These are phyloP conservation scores for Drosophila fulvimacula DNA, from an alignment of 2,888 invertebrate species.

Conservation along the genomic window DNA sequence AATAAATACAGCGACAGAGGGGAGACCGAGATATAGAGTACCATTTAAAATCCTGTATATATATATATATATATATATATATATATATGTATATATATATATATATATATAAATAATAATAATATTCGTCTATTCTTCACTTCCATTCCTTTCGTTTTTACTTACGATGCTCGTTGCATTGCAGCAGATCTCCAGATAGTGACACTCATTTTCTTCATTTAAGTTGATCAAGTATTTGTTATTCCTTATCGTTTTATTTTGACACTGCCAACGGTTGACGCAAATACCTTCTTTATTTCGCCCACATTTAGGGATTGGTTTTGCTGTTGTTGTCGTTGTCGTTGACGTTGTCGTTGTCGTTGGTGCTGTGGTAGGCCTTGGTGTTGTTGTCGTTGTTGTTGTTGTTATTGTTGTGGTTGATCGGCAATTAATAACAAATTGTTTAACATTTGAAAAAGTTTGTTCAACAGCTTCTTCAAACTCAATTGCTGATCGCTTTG, in stretches of 20 bases:
- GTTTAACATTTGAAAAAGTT: neutral
- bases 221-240: slow-evolving; percentile 11
- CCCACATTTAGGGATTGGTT: neutral
- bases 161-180: slow-evolving; percentile 2
- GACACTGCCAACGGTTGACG: slow-evolving; percentile 13
- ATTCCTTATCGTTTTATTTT: accelerated
- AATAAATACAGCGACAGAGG: too few relatives aligned
- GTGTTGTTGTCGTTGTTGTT: neutral
- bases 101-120: too few relatives aligned
- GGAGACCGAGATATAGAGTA: too few relatives aligned
- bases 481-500: neutral
- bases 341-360: slow-evolving; percentile 28
- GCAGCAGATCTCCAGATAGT: slow-evolving; percentile 32
- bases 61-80: too few relatives aligned
- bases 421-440: too few relatives aligned
- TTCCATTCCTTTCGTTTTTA: neutral
- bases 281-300: neutral
- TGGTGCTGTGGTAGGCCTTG: slow-evolving; percentile 11
- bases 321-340: slow-evolving; percentile 18
- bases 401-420: neutral
- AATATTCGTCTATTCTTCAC: too few relatives aligned
- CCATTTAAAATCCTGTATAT: too few relatives aligned
- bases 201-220: neutral
- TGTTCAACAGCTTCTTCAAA: neutral
- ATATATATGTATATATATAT: too few relatives aligned